phyloP scores from a whole-genome alignment of 2,797 vertebrate genomes.

The Helarctos malayanus region DNA sequence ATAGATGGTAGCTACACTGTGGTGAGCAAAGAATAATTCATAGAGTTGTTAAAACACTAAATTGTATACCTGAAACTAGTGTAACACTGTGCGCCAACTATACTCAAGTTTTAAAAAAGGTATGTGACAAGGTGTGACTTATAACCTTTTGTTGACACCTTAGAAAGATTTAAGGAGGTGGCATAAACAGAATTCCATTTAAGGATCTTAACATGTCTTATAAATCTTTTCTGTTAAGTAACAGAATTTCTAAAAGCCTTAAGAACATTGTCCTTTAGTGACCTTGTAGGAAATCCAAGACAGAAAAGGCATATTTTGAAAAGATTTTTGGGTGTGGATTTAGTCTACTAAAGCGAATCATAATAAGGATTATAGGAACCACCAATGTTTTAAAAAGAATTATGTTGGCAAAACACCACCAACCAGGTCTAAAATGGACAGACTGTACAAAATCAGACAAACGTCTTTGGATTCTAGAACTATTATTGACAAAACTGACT shows the following conservation, averaged over 20 bases:
- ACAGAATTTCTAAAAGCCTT: neutral
- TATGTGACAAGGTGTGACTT: neutral
- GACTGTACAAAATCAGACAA: neutral
- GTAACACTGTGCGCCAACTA: neutral
- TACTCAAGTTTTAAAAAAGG: neutral
- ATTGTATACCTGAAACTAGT: neutral
- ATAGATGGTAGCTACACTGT: neutral
- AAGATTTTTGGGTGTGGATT: neutral
- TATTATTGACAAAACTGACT: neutral
- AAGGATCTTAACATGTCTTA: neutral
- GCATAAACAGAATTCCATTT: neutral
- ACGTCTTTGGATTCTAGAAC: neutral
- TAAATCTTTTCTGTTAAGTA: neutral
- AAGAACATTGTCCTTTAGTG: neutral
- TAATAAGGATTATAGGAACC: neutral
- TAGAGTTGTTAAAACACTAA: neutral
- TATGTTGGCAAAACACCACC: neutral
- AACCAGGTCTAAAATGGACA: neutral
- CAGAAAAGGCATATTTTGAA: neutral
- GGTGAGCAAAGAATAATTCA: neutral
- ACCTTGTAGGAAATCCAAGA: neutral
- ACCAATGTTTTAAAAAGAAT: neutral
- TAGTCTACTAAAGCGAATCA: neutral
- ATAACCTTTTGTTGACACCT: neutral
- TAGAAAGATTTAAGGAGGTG: neutral